phyloP scores from a whole-genome alignment of 2,797 vertebrate genomes.

The Diplodus puntazzo region DNA sequence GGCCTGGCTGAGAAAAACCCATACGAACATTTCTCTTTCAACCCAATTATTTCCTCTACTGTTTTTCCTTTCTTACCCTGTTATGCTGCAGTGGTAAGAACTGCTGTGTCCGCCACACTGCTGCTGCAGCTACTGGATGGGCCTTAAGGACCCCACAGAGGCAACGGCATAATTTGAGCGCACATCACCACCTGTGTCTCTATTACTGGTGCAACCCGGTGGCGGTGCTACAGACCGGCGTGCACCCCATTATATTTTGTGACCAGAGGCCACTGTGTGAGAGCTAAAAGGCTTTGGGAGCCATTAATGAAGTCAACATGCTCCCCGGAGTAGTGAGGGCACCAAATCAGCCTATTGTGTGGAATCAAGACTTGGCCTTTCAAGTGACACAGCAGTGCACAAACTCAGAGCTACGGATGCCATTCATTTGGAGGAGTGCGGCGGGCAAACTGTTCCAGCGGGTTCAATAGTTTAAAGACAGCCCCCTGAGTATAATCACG shows the following conservation, averaged over 20 bases:
- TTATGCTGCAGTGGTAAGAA: conserved; percentile 56
- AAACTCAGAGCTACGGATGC: conserved; percentile 42
- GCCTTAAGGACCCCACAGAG: conserved; percentile 62
- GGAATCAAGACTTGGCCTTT: conserved; percentile 64
- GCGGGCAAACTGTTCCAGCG: conserved; percentile 28
- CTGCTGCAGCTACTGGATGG: conserved; percentile 41
- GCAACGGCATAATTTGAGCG: conserved; percentile 65
- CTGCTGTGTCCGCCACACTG: conserved; percentile 30
- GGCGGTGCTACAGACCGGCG: conserved; percentile 42
- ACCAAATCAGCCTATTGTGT: conserved; percentile 70
- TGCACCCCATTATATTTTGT: conserved; percentile 71
- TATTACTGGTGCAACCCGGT: conserved; percentile 63
- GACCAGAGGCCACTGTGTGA: conserved; percentile 66
- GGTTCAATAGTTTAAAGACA: conserved; percentile 31
- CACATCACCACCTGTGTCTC: conserved; percentile 73
- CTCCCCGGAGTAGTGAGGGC: conserved; percentile 51
- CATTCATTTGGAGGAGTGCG: conserved; percentile 39
- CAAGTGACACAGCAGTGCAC: conserved; percentile 49
- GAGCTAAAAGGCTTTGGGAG: conserved; percentile 69
- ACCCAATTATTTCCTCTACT: conserved; percentile 74
- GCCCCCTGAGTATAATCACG: conserved; percentile 20
- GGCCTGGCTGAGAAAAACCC: conserved; percentile 68
- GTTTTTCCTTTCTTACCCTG: conserved; percentile 47
- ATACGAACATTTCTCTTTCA: conserved; percentile 64
- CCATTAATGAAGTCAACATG: conserved; percentile 74